phyloP scores from a whole-genome alignment of 1,140 invertebrate species.

The Andrena cerasifolii region DNA sequence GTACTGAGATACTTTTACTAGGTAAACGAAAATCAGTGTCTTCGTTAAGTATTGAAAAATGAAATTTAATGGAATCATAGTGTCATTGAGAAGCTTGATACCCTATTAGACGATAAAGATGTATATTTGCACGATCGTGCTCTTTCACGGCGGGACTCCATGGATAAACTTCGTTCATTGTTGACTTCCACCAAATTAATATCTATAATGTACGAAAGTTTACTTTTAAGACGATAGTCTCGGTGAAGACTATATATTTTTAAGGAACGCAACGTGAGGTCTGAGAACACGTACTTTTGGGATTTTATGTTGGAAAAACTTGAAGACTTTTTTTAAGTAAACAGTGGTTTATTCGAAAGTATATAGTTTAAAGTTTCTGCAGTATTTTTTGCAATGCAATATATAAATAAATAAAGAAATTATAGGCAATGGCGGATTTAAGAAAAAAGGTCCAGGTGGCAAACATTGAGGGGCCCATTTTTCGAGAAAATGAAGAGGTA shows the following conservation, averaged over 20 bases:
- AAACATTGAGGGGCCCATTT: too few relatives aligned
- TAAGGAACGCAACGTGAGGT: not conserved
- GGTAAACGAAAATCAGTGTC: not conserved
- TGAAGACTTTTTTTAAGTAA: too few relatives aligned
- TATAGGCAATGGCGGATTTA: too few relatives aligned
- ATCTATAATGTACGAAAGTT: constrained; percentile 76
- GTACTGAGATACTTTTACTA: constrained; percentile 11
- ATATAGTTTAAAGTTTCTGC: too few relatives aligned
- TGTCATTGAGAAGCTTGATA: constrained; percentile 55
- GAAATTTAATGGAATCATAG: constrained; percentile 8
- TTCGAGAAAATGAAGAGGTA: too few relatives aligned
- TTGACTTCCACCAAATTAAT: constrained; percentile 89
- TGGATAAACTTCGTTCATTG: constrained; percentile 91
- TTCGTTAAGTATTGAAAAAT: constrained; percentile 5
- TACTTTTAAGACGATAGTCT: not conserved
- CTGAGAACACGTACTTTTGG: too few relatives aligned
- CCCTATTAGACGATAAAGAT: constrained; percentile 86
- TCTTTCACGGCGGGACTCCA: constrained; percentile 92
- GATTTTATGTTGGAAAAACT: not conserved
- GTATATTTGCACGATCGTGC: constrained; percentile 90
- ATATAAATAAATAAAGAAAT: too few relatives aligned
- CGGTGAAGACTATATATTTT: not conserved
- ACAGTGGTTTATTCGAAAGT: too few relatives aligned
- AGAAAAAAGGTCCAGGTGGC: too few relatives aligned
- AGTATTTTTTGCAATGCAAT: too few relatives aligned